phyloP scores from a whole-genome alignment of 2,113 vertebrate genomes.

The Atractosteus spatula region DNA sequence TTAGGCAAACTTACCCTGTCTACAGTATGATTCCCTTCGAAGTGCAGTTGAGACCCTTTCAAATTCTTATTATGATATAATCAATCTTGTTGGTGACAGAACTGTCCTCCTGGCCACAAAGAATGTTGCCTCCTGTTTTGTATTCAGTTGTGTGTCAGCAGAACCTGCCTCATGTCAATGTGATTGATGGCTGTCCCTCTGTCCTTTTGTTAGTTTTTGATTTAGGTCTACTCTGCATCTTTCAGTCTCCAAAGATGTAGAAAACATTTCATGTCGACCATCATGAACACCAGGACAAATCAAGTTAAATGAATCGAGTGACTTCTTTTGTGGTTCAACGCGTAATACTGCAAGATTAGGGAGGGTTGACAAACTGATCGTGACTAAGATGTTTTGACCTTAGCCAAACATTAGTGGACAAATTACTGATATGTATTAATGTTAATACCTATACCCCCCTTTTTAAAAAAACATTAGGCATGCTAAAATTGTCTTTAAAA shows the following conservation, averaged over 20 bases:
- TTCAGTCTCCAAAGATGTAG: neutral
- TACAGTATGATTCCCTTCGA: neutral
- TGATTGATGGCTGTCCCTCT: slow-evolving; percentile 50
- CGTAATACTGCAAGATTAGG: no score
- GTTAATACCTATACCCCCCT: no score
- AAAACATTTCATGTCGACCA: neutral
- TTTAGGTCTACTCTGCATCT: neutral
- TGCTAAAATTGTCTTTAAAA: no score
- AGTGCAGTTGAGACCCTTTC: slow-evolving; percentile 27
- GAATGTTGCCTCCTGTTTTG: slow-evolving; percentile 40
- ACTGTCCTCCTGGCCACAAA: slow-evolving; percentile 28
- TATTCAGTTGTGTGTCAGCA: slow-evolving; percentile 41
- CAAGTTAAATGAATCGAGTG: no score
- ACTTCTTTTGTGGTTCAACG: no score
- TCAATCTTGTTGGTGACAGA: slow-evolving; percentile 42
- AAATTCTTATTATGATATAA: slow-evolving; percentile 46
- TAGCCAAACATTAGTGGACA: no score
- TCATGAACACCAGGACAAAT: neutral
- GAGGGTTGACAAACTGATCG: no score
- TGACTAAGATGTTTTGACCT: no score
- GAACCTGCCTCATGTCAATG: slow-evolving; percentile 28
- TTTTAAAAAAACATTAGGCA: no score
- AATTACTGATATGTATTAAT: no score
- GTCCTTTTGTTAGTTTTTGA: neutral
- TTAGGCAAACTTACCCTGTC: slow-evolving; percentile 14